Evolutionary conservation across 2,797 vertebrate genomes (phyloP).

Genomic region (Avahi laniger): DNA sequence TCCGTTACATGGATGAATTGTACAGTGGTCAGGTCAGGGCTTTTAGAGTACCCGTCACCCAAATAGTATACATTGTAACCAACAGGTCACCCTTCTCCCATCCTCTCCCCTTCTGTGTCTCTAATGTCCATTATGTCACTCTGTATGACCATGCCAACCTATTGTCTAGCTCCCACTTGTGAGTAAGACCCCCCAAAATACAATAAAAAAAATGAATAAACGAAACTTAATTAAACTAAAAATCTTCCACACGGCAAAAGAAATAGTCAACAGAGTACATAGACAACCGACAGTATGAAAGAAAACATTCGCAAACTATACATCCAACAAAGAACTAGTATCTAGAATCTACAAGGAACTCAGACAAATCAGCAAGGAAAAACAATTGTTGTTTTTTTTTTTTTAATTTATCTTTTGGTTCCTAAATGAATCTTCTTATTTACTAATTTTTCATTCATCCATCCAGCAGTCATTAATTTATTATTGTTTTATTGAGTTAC

Average conservation of each 20-base stretch:
- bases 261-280: neutral
- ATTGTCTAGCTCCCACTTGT: neutral
- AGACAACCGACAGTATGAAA: neutral
- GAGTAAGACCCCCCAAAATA: neutral
- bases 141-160: neutral
- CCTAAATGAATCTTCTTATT: neutral
- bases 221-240: neutral
- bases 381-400: neutral
- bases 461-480: neutral
- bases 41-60: neutral
- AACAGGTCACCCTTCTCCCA: neutral
- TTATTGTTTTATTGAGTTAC: neutral
- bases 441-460: neutral
- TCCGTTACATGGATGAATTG: neutral
- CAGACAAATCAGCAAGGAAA: neutral
- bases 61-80: neutral
- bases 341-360: neutral
- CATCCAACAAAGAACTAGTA: neutral
- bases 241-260: neutral
- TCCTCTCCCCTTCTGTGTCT: no score
- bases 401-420: neutral
- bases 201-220: neutral
- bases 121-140: no score
- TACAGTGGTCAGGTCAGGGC: neutral
- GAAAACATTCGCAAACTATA: neutral